Evolutionary conservation across 2,797 vertebrate genomes (phyloP), one percentile per base, ranked within the genome.

Genomic region (Pangasius macronema): DNA sequence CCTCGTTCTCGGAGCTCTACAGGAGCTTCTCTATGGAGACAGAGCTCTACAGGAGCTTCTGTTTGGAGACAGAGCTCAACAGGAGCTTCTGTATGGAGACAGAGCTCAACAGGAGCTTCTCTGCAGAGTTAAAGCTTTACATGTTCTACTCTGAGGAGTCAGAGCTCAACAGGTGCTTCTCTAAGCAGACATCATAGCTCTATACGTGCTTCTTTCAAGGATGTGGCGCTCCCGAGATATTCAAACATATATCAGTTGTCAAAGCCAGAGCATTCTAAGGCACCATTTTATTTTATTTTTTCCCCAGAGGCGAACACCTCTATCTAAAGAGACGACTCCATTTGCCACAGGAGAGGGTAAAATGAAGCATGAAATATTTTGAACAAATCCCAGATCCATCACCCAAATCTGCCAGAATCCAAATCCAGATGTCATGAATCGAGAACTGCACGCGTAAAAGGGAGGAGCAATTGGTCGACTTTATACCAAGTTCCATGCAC

Each of bases 401-500:
- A 61, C 53, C 24, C 11, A 39, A 1, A n/a, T 42, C 57, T 63
- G 24, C 13, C 57, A 63, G 79, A 59, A 42, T 42, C 10, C 22
- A 39, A 61, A 61, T 61, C 76, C 51, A 5, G 53, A 57, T 75
- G 42, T 49, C 73, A 77, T 80, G 20, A 80, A 59, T 46, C 57
- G 39, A 42, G 22, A 81, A 13, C 1, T 82, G 27, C 14, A 30
- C 27, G 61, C 81, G 42, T 67, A 49, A 82, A 82, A 82, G 80
- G 80, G 80, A 82, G 80, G 80, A 65, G 39, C 80, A 20, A 82
- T 49, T 8, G 8, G 39, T 67, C 36, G 39, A 22, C 24, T 82
- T 82, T 27, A 46, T 46, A 51, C 14, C 27, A 49, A 67, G 27
- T 30, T 22, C 1, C 61, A 46, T 0, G 18, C 59, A 11, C 80